A percentile compares a stretch with the other conserved stretches of the same genome.
phyloP scores from a whole-genome alignment of 2,113 vertebrate species.

The Heterotis niloticus region DNA sequence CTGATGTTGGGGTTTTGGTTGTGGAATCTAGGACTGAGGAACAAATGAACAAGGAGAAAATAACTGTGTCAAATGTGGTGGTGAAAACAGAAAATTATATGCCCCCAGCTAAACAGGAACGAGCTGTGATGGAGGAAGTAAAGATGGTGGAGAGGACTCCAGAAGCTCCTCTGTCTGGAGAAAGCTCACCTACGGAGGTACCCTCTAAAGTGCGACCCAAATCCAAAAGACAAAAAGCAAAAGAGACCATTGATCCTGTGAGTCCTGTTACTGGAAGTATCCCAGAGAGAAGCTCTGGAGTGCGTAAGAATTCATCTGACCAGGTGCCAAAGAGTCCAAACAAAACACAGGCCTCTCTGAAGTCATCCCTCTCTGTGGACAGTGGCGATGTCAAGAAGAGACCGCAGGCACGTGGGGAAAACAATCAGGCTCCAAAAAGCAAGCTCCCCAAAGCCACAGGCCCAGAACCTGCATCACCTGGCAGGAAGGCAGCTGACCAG shows the following conservation, averaged over 20 bases:
- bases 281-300: conserved; percentile 38
- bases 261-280: conserved; percentile 12
- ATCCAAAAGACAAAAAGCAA: conserved; percentile 22
- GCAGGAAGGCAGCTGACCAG: conserved; percentile 36
- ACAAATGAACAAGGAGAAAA: conserved; percentile 19
- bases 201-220: neutral
- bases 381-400: conserved; percentile 34
- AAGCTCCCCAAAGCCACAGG: conserved; percentile 41
- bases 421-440: conserved; percentile 39
- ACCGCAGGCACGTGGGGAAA: conserved; percentile 32
- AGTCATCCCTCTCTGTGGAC: conserved; percentile 31
- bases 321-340: conserved; percentile 20
- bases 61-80: conserved; percentile 4
- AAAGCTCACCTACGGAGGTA: conserved; percentile 16
- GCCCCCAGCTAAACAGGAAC: conserved; percentile 17
- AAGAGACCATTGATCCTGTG: conserved; percentile 3
- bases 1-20: conserved; percentile 16
- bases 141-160: neutral
- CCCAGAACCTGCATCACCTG: conserved; percentile 36
- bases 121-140: neutral
- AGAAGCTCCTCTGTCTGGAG: neutral
- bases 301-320: conserved; percentile 27
- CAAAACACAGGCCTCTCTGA: conserved; percentile 1
- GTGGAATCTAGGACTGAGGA: conserved; percentile 12
- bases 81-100: conserved; percentile 1